Base-by-base conservation (phyloP, 23 tunicate genomes). In the Pegea sp. region DNA sequence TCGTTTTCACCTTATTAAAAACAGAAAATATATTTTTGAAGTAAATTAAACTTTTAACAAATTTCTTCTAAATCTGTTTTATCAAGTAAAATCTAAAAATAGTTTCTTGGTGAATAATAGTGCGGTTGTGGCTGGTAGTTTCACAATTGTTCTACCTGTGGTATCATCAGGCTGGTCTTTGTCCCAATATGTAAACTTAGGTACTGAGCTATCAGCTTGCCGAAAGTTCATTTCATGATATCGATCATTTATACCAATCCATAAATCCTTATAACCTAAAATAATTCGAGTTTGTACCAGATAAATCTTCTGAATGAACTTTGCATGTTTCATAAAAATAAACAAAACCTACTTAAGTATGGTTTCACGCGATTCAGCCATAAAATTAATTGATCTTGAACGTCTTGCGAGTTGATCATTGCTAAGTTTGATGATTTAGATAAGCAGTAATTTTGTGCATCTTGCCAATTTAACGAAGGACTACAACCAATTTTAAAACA, bases 161-260 rank as follows among this genome's bases (percentile, higher is more conserved):
- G 50, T 59, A 30, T 84, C 84, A 58, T 66, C 68, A 0, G 95
- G 95, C 64, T 84, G 84, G 5, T 84, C 76, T 53, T 63, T 67
- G 2, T 51, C 95, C 95, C 95, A 84, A 53, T 73, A 29, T 1
- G 95, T 84, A 53, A 73, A 84, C 32, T 72, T 74, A 13, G 79
- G 87, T 26, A 46, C 31, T 16, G 54, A 72, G 4, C 29, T 33
- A 23, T 84, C 73, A 0, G 61, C 30, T 26, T 66, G 71, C 0
- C 24, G 59, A 63, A 84, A 84, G 38, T 30, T 31, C 95, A 84
- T 84, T 60, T 84, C 95, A 60, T 84, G 95, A 13, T 57, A 33
- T 1, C 57, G 62, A 66, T 84, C 95, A 49, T 84, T 84, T 54
- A 84, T 48, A 11, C 95, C 95, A 34, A 84, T 68, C 95, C 95